Conservation (phyloP, 2,888 invertebrate species). For the Tolmerus cingulatus region DNA sequence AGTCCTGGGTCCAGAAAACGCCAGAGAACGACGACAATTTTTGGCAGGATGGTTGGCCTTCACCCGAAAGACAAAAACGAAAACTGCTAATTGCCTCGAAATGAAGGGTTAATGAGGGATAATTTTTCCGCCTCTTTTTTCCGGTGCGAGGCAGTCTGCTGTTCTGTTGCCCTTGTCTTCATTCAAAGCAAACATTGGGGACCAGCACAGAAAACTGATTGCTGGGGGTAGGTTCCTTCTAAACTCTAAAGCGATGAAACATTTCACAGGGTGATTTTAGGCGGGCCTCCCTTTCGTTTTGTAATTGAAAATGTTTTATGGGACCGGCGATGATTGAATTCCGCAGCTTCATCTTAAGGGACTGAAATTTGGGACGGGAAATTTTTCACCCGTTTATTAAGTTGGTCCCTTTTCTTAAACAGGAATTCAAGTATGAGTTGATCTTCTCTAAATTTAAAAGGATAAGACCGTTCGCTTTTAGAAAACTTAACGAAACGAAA, state of each 20-base stretch:
- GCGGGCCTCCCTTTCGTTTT: neutral
- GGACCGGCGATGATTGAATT: neutral
- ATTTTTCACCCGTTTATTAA: neutral
- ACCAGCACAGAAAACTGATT: neutral
- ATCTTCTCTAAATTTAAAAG: neutral
- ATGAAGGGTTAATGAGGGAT: conserved; percentile 41
- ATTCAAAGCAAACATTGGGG: neutral
- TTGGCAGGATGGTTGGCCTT: neutral
- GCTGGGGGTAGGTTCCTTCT: neutral
- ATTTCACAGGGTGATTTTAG: neutral
- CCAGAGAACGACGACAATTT: neutral
- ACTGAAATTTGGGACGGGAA: neutral
- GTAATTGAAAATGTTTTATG: neutral
- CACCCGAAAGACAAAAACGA: neutral
- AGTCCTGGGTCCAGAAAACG: neutral
- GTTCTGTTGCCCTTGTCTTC: neutral
- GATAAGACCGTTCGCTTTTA: neutral
- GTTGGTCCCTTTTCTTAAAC: neutral
- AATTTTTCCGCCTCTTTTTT: conserved; percentile 20
- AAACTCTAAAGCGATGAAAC: neutral
- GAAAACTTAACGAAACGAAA: neutral
- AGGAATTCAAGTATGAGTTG: neutral
- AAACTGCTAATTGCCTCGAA: conserved; percentile 36
- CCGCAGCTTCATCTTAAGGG: neutral
- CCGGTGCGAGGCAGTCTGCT: neutral